These are phyloP conservation scores for Proteles cristata DNA, from an alignment of 2,113 vertebrate species.

Conservation along the genomic window DNA sequence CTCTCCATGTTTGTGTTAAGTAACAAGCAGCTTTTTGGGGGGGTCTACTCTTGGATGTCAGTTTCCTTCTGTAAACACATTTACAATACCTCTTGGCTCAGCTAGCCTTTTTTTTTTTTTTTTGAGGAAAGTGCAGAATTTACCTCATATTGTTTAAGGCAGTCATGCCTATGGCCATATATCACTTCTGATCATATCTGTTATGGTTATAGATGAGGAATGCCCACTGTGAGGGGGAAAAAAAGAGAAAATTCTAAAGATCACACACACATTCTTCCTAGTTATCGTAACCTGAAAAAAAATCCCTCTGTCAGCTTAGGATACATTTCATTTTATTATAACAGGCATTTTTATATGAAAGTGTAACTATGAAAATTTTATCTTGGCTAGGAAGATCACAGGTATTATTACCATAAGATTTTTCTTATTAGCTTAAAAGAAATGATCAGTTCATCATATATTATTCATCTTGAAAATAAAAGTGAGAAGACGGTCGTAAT, in stretches of 20 bases:
- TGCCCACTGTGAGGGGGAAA: neutral
- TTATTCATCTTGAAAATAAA: slow-evolving; percentile 3
- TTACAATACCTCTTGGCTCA: slow-evolving; percentile 47
- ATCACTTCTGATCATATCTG: neutral
- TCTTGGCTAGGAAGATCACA: slow-evolving; percentile 1
- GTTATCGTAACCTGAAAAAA: neutral
- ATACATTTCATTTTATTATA: neutral
- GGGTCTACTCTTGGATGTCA: neutral
- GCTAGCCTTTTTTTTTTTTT: too few species aligned
- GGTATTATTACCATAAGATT: neutral
- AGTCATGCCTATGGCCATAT: neutral
- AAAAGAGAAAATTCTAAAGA: neutral
- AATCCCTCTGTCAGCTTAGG: neutral
- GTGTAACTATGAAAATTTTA: neutral
- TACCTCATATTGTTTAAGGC: neutral
- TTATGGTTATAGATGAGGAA: neutral
- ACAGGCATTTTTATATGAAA: neutral
- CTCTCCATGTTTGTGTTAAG: slow-evolving; percentile 19
- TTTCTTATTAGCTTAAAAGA: slow-evolving; percentile 25
- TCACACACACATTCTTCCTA: neutral
- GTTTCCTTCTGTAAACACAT: slow-evolving; percentile 59
- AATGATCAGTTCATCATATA: slow-evolving; percentile 4
- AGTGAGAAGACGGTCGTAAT: neutral
- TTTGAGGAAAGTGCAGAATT: neutral
- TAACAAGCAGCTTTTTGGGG: neutral